A percentile compares a stretch with the other conserved stretches of the same genome.
Conservation (phyloP, 1,140 invertebrate species). For the Chelonus insularis region DNA sequence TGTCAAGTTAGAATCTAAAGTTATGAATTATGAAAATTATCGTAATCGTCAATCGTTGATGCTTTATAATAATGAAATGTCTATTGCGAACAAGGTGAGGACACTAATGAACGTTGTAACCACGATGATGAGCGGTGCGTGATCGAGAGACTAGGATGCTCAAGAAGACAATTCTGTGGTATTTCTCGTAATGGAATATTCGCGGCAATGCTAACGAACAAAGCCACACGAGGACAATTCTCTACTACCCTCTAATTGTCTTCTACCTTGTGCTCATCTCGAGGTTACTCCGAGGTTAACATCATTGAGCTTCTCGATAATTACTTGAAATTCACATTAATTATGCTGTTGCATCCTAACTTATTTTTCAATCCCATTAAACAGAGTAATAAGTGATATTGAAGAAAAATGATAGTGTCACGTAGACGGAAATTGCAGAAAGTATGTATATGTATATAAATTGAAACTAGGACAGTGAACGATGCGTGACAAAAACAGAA, state of each 20-base stretch:
- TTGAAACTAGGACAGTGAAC: constrained; percentile 10
- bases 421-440: constrained; percentile 12
- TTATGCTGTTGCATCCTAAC: too few relatives aligned
- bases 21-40: background rate
- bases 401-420: background rate
- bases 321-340: too few relatives aligned
- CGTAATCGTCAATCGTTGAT: background rate
- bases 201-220: too few relatives aligned
- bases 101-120: constrained; percentile 28
- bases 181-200: too few relatives aligned
- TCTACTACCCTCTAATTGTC: too few relatives aligned
- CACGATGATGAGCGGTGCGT: constrained; percentile 32
- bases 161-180: too few relatives aligned
- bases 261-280: too few relatives aligned
- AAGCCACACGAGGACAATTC: too few relatives aligned
- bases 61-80: constrained; percentile 13
- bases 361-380: too few relatives aligned
- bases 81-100: constrained; percentile 22
- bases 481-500: constrained; percentile 11
- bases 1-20: background rate
- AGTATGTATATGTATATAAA: background rate
- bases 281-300: too few relatives aligned
- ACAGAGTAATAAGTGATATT: too few relatives aligned
- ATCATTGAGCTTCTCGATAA: too few relatives aligned
- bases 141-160: constrained; percentile 23